Conservation (phyloP, 2,888 invertebrate genomes). For the Cantharis rustica region DNA sequence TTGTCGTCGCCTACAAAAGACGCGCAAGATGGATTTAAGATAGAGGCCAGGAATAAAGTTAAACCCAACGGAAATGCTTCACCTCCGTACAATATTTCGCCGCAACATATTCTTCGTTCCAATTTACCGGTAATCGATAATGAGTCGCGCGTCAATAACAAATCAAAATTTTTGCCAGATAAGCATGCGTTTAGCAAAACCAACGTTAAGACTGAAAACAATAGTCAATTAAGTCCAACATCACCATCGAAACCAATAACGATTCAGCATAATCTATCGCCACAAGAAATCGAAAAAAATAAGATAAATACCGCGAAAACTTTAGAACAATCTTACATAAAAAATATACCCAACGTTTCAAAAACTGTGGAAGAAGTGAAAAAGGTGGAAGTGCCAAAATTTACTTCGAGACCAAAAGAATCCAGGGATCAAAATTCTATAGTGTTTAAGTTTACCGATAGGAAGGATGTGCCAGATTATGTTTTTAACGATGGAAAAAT, state of each 20-base stretch:
- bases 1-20: constrained; percentile 30
- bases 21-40: constrained; percentile 21
- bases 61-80: constrained; percentile 70
- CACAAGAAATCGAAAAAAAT: constrained; percentile 72
- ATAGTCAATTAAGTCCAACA: constrained; percentile 6
- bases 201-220: constrained; percentile 10
- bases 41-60: constrained; percentile 61
- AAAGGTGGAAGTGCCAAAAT: constrained; percentile 31
- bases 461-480: constrained; percentile 88
- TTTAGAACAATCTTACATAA: constrained; percentile 55
- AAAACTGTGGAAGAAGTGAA: constrained; percentile 39
- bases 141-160: constrained; percentile 11
- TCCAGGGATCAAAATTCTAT: constrained; percentile 64
- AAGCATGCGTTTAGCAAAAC: constrained; percentile 9
- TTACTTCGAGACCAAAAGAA: constrained; percentile 46
- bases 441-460: constrained; percentile 86
- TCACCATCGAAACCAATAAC: constrained; percentile 32
- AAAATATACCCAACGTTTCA: constrained; percentile 52
- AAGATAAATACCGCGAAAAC: constrained; percentile 69
- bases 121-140: constrained; percentile 48
- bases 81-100: constrained; percentile 66
- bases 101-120: constrained; percentile 45
- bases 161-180: neutral
- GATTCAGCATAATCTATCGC: constrained; percentile 62
- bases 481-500: constrained; percentile 87